Evolutionary conservation across 2,888 invertebrate genomes (phyloP).

Genomic region (Oasisia sp.): DNA sequence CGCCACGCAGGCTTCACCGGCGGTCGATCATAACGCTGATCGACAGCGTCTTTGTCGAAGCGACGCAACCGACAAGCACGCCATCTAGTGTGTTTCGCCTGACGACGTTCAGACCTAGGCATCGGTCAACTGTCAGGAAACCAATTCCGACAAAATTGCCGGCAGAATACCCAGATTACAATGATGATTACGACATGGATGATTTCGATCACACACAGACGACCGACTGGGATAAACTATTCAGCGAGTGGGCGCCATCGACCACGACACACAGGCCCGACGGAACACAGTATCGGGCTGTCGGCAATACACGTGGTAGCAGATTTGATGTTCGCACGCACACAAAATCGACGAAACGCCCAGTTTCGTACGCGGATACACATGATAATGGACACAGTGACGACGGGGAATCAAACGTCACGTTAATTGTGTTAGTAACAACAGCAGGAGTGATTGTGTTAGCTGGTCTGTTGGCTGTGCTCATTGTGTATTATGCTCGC

Average conservation of each 20-base stretch:
- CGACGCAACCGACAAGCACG: conserved; percentile 21
- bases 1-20: conserved; percentile 40
- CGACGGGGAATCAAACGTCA: not conserved
- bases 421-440: conserved; percentile 23
- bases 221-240: not conserved
- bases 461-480: conserved; percentile 24
- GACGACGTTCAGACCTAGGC: not conserved
- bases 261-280: not conserved
- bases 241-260: not conserved
- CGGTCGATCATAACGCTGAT: conserved; percentile 33
- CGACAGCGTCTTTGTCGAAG: conserved; percentile 35
- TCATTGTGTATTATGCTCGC: conserved; percentile 23
- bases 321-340: not conserved
- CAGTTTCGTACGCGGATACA: not conserved
- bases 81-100: not conserved
- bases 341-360: not conserved
- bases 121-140: not conserved
- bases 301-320: not conserved
- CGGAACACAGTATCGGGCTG: not conserved
- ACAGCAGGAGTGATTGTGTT: conserved; percentile 24
- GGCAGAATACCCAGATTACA: not conserved
- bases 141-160: not conserved
- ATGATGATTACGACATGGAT: not conserved
- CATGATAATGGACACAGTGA: not conserved
- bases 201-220: not conserved